Base-by-base conservation (phyloP, 2,113 vertebrate species). In the Tetraodon nigroviridis region DNA sequence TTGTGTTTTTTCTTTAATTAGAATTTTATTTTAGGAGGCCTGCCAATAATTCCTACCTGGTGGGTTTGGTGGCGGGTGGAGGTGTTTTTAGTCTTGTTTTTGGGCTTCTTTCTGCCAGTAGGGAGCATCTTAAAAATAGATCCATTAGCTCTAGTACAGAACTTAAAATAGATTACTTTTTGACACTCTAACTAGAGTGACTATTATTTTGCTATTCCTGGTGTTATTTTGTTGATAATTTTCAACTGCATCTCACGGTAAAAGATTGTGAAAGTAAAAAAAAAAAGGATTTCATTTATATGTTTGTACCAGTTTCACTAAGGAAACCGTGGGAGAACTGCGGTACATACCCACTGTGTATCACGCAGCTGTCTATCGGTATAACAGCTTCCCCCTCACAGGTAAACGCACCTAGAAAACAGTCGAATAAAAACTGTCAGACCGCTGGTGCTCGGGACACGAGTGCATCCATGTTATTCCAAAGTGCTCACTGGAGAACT, bases 281-380 rank as follows among this genome's bases (percentile, higher is more conserved):
- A 27, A 3, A 27, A 27, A 24, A 24, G 3, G 24, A 3, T 24
- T 24, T 24, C 3, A 24, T 3, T 24, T 24, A 24, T 32, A 37
- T 37, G 32, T 37, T 8, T 37, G 11, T 37, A 37, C 32, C 32
- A 37, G 11, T 37, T 37, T 37, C 32, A 37, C 12, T 37, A 12
- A 37, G 3, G 7, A 10, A 37, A 37, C 32, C 4, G 11, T 37
- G 1, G 12, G 7, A 37, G 32, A 37, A 37, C n/a, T n/a, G n/a
- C n/a, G n/a, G 12, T 37, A 65, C 95, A 92, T 84, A 98, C 96
- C 94, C 92, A 1, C 92, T 95, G 79, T 91, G 93, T 84, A 92
- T 92, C 76, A 94, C 80, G 45, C 92, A 94, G 65, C 93, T 93
- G 5, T 92, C 91, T 13, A 88, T 70, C 0, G 91, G 86, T 46